A percentile compares a stretch with the other conserved stretches of the same genome.
Evolutionary conservation across 2,113 vertebrate genomes (phyloP).

Genomic region (Vulpes vulpes): DNA sequence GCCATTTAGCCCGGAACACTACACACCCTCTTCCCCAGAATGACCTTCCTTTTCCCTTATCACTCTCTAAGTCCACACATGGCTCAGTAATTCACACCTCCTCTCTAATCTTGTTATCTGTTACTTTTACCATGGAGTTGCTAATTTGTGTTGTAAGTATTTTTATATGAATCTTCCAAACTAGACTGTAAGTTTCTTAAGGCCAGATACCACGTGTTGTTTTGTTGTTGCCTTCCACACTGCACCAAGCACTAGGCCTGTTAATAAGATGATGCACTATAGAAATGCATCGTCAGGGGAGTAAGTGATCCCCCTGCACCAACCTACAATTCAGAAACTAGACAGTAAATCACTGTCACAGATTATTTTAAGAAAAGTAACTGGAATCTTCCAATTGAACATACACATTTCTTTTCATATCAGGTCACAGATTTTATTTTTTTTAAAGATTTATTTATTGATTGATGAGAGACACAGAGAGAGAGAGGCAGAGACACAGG

Average conservation of each 20-base stretch:
- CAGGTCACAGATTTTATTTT: not conserved
- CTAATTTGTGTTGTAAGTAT: not conserved
- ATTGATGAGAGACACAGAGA: too few species aligned
- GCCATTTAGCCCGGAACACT: not conserved
- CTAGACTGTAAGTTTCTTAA: not conserved
- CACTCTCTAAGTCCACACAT: not conserved
- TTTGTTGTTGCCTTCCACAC: not conserved
- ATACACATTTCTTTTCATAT: not conserved
- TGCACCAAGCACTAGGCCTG: not conserved
- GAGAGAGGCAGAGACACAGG: too few species aligned
- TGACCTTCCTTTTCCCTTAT: not conserved
- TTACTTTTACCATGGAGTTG: not conserved
- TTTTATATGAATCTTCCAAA: not conserved
- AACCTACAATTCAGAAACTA: slow-evolving; percentile 35
- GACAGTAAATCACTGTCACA: not conserved
- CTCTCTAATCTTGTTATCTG: not conserved
- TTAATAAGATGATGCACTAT: not conserved
- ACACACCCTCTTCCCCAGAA: not conserved
- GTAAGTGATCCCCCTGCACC: not conserved
- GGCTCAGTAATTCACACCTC: not conserved
- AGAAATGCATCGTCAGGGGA: not conserved
- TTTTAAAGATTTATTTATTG: too few species aligned
- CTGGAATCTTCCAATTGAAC: not conserved
- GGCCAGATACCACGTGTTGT: not conserved
- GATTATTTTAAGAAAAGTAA: slow-evolving; percentile 41